Evolutionary conservation across 2,113 vertebrate species (phyloP).

Genomic region (Mus spicilegus): DNA sequence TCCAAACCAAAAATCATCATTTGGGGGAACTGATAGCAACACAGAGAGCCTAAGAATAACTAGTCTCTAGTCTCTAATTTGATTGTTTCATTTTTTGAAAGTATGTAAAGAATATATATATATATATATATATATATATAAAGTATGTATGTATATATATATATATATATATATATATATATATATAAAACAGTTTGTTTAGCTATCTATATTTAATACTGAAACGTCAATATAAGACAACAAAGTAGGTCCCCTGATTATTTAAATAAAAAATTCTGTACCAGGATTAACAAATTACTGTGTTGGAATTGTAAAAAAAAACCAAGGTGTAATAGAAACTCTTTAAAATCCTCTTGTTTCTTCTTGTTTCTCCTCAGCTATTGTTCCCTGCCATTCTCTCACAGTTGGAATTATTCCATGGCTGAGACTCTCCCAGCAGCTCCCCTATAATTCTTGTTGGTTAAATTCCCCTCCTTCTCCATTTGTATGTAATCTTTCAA

Average conservation of each 20-base stretch:
- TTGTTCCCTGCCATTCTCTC: neutral
- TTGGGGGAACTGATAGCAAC: neutral
- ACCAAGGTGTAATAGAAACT: neutral
- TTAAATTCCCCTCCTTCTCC: neutral
- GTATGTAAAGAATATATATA: neutral
- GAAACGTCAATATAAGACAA: neutral
- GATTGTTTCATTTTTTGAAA: neutral
- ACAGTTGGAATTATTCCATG: neutral
- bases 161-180: neutral
- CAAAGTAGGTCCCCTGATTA: neutral
- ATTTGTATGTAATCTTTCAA: conserved; percentile 40
- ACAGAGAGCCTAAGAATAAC: neutral
- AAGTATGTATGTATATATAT: neutral
- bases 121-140: no score
- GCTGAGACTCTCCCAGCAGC: neutral
- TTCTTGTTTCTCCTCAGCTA: neutral
- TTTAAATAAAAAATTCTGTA: neutral
- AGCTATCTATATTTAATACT: neutral
- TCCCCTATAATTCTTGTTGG: conserved; percentile 21
- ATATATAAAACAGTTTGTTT: neutral
- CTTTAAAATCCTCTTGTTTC: neutral
- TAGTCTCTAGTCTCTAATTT: neutral
- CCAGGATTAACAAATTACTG: neutral
- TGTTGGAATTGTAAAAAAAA: neutral
- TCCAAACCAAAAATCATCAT: neutral